These are phyloP conservation scores for Melanerpes aurifrons DNA, from an alignment of 2,113 vertebrate species.

Conservation along the genomic window DNA sequence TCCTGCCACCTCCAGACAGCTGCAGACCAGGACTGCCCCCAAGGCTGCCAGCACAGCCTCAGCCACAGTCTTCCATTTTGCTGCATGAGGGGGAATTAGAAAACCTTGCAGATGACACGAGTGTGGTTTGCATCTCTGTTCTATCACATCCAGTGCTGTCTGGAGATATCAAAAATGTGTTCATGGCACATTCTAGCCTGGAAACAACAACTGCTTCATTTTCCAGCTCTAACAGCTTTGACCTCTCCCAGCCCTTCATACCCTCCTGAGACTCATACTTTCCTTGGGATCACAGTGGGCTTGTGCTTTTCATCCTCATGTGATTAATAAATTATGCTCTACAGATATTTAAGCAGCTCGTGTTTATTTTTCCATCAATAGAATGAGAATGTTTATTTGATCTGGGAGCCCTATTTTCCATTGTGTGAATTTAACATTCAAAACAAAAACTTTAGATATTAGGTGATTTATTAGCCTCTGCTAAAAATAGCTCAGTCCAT, in stretches of 20 bases:
- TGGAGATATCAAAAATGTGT: not conserved
- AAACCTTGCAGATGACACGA: not conserved
- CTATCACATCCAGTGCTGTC: not conserved
- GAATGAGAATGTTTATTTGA: conserved; percentile 55
- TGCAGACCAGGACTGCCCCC: not conserved
- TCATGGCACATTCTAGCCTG: not conserved
- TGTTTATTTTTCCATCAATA: conserved; percentile 56
- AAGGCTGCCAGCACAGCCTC: not conserved
- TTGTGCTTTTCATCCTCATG: conserved; percentile 40
- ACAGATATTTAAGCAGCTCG: conserved; percentile 37
- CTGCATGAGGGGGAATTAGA: not conserved
- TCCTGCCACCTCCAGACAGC: not conserved
- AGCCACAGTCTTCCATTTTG: not conserved
- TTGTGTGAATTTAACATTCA: conserved; percentile 55
- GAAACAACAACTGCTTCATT: conserved; percentile 1
- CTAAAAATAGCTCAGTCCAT: not conserved
- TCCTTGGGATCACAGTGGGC: not conserved
- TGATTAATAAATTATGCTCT: conserved; percentile 59
- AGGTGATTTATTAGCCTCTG: conserved; percentile 8
- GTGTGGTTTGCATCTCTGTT: not conserved
- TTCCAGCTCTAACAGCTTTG: not conserved
- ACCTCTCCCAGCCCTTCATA: conserved; percentile 27
- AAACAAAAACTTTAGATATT: conserved; percentile 12
- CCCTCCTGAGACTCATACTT: conserved; percentile 19
- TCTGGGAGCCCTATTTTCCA: conserved; percentile 42